Base-by-base conservation (phyloP, 2,888 invertebrate species). In the Heliconius charithonia region DNA sequence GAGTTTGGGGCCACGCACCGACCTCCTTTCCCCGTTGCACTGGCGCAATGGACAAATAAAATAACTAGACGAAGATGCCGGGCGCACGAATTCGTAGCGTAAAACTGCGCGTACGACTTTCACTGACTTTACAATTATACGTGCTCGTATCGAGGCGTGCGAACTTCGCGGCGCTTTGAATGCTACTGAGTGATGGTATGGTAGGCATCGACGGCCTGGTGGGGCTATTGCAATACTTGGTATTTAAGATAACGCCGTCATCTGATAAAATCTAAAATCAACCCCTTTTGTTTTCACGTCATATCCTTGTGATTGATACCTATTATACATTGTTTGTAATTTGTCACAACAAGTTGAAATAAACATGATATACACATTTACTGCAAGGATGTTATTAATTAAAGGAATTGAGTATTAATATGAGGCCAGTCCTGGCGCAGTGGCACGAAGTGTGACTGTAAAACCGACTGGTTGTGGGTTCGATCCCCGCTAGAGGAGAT, bases 21-120 rank as follows among this genome's bases (percentile, higher is more conserved):
- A 94, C 94, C 94, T 95, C 94, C 94, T 95, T 95, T 95, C 93
- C 88, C 93, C 85, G 90, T 85, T 91, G 92, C 92, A 93, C 93
- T 93, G 93, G 93, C 94, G 93, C 93, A 93, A 94, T 89, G 89
- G 89, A 89, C 91, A 93, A 93, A 93, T 91, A 92, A 89, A 91
- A 92, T 90, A 93, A 93, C 93, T 93, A 93, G 92, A 93, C 91
- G 93, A 93, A 93, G 92, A 93, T 88, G 90, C 89, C 87, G 90
- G 86, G 19, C 88, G 87, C 90, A 92, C 93, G 91, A 91, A 91
- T 91, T 90, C 90, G 91, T 90, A 89, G 89, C 91, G 89, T 87
- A 91, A 71, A 91, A 90, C 91, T 91, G 90, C 92, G 93, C 91
- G 90, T 81, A 82, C 84, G 93, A 93, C 94, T 94, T 94, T 94